phyloP scores from a whole-genome alignment of 2,888 invertebrate species.

The Amblyteles armatorius region DNA sequence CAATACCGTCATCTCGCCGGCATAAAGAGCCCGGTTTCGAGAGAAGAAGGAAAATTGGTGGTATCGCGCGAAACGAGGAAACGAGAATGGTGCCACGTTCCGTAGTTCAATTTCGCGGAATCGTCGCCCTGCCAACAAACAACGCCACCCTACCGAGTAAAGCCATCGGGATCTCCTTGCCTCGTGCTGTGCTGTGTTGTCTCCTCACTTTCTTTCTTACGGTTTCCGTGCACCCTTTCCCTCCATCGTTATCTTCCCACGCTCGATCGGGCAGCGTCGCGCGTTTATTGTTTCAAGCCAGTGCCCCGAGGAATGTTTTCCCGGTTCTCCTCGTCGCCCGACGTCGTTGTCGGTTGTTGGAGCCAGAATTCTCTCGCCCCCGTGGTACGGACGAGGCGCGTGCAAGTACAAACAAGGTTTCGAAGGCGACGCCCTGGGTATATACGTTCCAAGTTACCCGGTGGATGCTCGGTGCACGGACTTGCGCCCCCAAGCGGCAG shows the following conservation, averaged over 20 bases:
- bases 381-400: conserved; percentile 19
- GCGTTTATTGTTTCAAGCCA: conserved; percentile 80
- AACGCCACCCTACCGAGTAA: conserved; percentile 68
- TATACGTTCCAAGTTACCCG: conserved; percentile 39
- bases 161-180: conserved; percentile 53
- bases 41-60: conserved; percentile 56
- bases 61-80: conserved; percentile 57
- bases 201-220: conserved; percentile 60
- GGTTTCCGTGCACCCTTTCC: conserved; percentile 62
- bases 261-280: conserved; percentile 75
- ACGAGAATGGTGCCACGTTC: conserved; percentile 64
- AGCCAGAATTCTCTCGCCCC: conserved; percentile 3
- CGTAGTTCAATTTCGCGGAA: conserved; percentile 74
- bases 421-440: conserved; percentile 24
- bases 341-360: conserved; percentile 33
- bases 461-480: conserved; percentile 42
- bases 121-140: conserved; percentile 76
- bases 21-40: conserved; percentile 14
- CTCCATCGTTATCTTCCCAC: conserved; percentile 77
- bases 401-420: conserved; percentile 74
- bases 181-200: conserved; percentile 30
- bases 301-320: conserved; percentile 75
- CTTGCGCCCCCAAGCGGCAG: conserved; percentile 45
- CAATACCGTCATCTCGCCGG: conserved; percentile 36
- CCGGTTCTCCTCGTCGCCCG: conserved; percentile 68